phyloP scores from a whole-genome alignment of 2,797 vertebrate species.

The Somateria mollissima region DNA sequence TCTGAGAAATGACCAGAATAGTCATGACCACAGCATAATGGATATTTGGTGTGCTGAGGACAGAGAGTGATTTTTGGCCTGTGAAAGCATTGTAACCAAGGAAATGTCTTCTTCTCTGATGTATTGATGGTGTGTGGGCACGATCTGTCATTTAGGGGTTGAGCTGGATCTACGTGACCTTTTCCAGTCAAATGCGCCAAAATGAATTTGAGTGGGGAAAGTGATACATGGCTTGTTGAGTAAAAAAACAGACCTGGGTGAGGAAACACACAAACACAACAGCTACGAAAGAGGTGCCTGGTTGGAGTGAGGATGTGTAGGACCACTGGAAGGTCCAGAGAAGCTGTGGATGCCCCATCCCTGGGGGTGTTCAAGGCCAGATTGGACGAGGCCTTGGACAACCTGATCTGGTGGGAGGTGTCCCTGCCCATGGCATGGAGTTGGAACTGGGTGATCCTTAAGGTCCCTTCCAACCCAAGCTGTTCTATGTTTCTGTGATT shows the following conservation, averaged over 20 bases:
- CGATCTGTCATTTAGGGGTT: conserved; percentile 49
- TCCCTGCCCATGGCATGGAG: no score
- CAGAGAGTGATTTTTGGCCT: conserved; percentile 38
- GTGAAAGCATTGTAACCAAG: not conserved
- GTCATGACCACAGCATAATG: conserved; percentile 4
- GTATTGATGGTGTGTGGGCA: conserved; percentile 47
- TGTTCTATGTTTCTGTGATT: no score
- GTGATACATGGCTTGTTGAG: not conserved
- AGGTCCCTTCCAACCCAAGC: no score
- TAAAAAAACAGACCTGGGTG: not conserved
- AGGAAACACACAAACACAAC: not conserved
- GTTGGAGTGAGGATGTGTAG: not conserved
- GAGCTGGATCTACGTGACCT: conserved; percentile 47
- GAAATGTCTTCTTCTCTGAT: conserved; percentile 45
- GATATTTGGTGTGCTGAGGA: not conserved
- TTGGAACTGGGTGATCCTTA: no score
- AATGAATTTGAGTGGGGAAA: conserved; percentile 21
- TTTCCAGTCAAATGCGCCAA: conserved; percentile 45
- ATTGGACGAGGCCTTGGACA: no score
- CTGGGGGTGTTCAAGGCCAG: no score
- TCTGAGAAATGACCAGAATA: conserved; percentile 43
- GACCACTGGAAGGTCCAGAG: not conserved
- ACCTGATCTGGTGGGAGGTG: no score
- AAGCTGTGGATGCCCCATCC: no score
- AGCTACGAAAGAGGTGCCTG: not conserved